phyloP scores from a whole-genome alignment of 2,888 invertebrate genomes.

The Ischnura elegans region DNA sequence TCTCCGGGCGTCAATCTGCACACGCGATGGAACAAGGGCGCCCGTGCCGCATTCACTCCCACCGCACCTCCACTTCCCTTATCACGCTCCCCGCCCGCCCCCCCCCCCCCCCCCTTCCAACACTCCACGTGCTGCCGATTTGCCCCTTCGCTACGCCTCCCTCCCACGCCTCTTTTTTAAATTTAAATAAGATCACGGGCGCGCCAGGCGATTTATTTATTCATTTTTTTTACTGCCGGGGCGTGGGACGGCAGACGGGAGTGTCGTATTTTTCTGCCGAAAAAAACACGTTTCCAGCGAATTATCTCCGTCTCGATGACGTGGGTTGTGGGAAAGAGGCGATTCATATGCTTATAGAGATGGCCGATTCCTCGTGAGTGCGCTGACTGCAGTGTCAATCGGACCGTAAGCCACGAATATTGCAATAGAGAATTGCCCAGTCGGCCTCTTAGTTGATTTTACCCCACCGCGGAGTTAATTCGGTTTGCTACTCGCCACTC shows the following conservation, averaged over 20 bases:
- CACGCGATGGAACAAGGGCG: background rate
- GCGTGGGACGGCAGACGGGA: background rate
- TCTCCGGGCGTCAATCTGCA: background rate
- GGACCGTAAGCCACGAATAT: too few species aligned
- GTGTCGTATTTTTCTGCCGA: background rate
- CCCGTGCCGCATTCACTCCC: background rate
- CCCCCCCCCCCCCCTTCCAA: background rate
- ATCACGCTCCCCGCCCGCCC: background rate
- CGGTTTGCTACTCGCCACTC: too few species aligned
- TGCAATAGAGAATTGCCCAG: too few species aligned
- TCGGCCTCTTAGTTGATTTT: too few species aligned
- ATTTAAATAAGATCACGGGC: conserved; percentile 22
- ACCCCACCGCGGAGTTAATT: too few species aligned
- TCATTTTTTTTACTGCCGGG: background rate
- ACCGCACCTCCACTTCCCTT: background rate
- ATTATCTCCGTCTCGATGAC: background rate
- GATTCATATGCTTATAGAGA: background rate
- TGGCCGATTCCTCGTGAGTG: background rate
- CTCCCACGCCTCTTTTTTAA: conserved; percentile 28
- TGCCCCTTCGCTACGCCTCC: background rate
- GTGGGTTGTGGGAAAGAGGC: background rate
- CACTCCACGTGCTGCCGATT: background rate
- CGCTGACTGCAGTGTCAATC: too few species aligned
- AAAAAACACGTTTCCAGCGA: background rate
- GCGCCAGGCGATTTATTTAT: background rate